phyloP scores from a whole-genome alignment of 2,888 invertebrate species.

The Eupithecia subumbrata region DNA sequence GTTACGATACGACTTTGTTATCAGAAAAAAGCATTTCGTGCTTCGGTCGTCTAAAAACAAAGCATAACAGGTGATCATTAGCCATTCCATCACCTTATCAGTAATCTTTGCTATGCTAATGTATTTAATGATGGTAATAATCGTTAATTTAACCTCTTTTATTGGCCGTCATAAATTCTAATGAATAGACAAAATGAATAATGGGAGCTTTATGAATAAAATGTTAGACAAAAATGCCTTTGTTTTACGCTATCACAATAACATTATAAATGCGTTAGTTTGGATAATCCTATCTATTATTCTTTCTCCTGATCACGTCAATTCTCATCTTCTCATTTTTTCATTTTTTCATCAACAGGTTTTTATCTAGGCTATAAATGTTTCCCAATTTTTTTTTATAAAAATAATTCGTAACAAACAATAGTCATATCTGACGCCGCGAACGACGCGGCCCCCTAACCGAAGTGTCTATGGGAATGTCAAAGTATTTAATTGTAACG shows the following conservation, averaged over 20 bases:
- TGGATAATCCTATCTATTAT: too few species aligned
- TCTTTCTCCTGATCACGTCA: too few species aligned
- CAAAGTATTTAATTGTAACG: too few species aligned
- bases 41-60: slow-evolving; percentile 18
- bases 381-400: too few species aligned
- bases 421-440: too few species aligned
- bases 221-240: neutral
- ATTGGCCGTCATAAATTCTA: slow-evolving; percentile 24
- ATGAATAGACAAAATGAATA: slow-evolving; percentile 8
- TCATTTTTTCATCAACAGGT: too few species aligned
- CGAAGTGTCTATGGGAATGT: too few species aligned
- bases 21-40: slow-evolving; percentile 20
- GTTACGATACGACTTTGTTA: slow-evolving; percentile 13
- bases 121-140: slow-evolving; percentile 32
- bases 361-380: too few species aligned
- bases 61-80: slow-evolving; percentile 24
- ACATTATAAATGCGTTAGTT: too few species aligned
- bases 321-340: too few species aligned
- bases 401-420: too few species aligned
- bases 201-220: neutral
- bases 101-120: slow-evolving; percentile 30
- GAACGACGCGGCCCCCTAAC: too few species aligned
- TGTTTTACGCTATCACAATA: neutral
- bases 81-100: slow-evolving; percentile 29
- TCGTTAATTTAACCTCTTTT: slow-evolving; percentile 31